These are phyloP conservation scores for Psylliodes chrysocephalus DNA, from an alignment of 2,888 invertebrate genomes.

Conservation along the genomic window DNA sequence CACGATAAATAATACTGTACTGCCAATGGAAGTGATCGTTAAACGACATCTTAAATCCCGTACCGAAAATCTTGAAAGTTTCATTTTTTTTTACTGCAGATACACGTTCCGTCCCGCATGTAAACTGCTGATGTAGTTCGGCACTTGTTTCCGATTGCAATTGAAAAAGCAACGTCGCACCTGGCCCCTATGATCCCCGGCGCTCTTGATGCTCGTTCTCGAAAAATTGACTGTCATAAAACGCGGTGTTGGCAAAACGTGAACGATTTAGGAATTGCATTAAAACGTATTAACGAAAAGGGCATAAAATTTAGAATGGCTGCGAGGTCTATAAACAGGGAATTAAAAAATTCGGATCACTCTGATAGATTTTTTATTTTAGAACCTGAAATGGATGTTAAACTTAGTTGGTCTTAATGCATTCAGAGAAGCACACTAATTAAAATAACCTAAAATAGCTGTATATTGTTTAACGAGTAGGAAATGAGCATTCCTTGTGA, in stretches of 20 bases:
- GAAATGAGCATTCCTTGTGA: no score
- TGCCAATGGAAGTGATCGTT: background rate
- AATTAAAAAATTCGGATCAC: slow-evolving; percentile 9
- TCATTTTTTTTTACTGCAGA: slow-evolving; percentile 16
- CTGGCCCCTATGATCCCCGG: slow-evolving; percentile 34
- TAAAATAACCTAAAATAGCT: no score
- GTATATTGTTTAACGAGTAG: no score
- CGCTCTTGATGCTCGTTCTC: slow-evolving; percentile 29
- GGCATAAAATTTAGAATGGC: slow-evolving; percentile 16
- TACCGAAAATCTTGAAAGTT: background rate
- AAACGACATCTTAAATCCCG: slow-evolving; percentile 6
- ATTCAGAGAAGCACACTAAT: no score
- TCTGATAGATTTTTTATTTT: slow-evolving; percentile 5
- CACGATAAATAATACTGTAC: no score
- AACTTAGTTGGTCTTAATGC: no score
- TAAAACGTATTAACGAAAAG: slow-evolving; percentile 22
- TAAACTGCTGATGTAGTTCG: slow-evolving; percentile 50
- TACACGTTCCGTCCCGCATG: slow-evolving; percentile 44
- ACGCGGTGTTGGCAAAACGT: slow-evolving; percentile 52
- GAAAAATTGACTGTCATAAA: slow-evolving; percentile 53
- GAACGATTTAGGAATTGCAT: slow-evolving; percentile 53
- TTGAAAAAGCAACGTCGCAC: slow-evolving; percentile 45
- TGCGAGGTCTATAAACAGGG: slow-evolving; percentile 1
- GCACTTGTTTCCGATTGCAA: slow-evolving; percentile 52
- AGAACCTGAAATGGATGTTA: background rate